These are phyloP conservation scores for Apostichopus californicus DNA, from an alignment of 35 echinoderm and acorn worm species.

Conservation along the genomic window DNA sequence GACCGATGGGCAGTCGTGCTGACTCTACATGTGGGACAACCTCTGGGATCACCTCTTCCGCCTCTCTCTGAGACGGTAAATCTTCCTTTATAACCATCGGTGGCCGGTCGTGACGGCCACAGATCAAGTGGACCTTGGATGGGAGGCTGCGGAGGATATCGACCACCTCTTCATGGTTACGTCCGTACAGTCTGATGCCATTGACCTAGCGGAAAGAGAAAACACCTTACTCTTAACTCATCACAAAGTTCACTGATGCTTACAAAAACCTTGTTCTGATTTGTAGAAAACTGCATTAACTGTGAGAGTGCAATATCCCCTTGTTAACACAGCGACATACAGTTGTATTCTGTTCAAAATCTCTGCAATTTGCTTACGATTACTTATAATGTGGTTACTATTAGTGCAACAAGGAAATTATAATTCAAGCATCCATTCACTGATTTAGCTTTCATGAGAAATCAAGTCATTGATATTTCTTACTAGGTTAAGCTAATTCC, in stretches of 20 bases:
- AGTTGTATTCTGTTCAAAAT: too few relatives aligned
- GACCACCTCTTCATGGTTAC: conserved; percentile 90
- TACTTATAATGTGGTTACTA: too few relatives aligned
- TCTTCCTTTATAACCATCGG: conserved; percentile 20
- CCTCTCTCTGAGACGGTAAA: not conserved
- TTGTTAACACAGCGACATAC: too few relatives aligned
- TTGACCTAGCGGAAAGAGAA: conserved; percentile 64
- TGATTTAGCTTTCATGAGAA: too few relatives aligned
- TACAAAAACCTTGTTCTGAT: not conserved
- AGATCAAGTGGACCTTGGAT: conserved; percentile 74
- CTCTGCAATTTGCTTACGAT: too few relatives aligned
- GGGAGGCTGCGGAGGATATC: conserved; percentile 90
- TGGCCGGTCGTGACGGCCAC: conserved; percentile 63
- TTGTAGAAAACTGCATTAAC: not conserved
- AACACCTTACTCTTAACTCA: not conserved
- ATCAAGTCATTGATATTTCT: too few relatives aligned
- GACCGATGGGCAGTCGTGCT: not conserved
- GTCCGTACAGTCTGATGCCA: conserved; percentile 75
- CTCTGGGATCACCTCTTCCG: conserved; percentile 38
- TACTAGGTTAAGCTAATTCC: too few relatives aligned
- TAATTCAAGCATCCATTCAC: too few relatives aligned
- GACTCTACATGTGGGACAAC: conserved; percentile 1
- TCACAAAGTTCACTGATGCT: too few relatives aligned
- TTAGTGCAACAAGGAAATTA: too few relatives aligned
- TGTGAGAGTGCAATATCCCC: too few relatives aligned